Evolutionary conservation across 2,113 vertebrate species (phyloP), one percentile per base, ranked within the genome.

Genomic region (Noturus placidus): DNA sequence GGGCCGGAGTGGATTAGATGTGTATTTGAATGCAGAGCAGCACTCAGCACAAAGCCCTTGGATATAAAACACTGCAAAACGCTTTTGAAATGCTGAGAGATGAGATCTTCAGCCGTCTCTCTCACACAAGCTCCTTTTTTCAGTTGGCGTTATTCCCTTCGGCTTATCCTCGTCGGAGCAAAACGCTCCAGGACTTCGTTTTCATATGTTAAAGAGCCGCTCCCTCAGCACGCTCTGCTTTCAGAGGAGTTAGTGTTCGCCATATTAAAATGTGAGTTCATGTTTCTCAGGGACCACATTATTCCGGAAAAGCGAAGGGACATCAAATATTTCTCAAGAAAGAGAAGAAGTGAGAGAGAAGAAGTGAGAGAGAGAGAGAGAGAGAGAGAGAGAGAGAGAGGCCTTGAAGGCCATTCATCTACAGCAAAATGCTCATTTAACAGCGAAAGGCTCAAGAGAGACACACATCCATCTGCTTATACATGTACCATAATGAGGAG

Each of bases 61-160:
- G 91, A 92, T 87, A 82, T 85, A 50, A 90, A 90, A 87, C 69
- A 84, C 78, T 9, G n/a, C 82, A 35, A 30, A 72, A 56, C 11
- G 88, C 88, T 90, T 91, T 87, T 77, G 50, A 83, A 91, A 92
- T 84, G 88, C 84, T 59, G 59, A 91, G 67, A 91, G 72, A 88
- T 89, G 38, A 87, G 87, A 77, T 87, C 88, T 88, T 88, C 82
- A 82, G 84, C 90, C 85, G 87, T 80, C 85, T 85, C 87, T 91
- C 88, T 88, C 85, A 91, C 90, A 92, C 89, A 76, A 86, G 74
- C 78, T 86, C 78, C 92, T 93, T 94, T 92, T 92, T 92, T 57
- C 8, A 1, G 83, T 91, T 92, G 89, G 89, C 76, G 33, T 87
- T 82, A 76, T 86, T 91, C 91, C 91, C 84, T 56, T 56, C 61